Evolutionary conservation across 2,797 vertebrate species (phyloP), one percentile per base, ranked within the genome.

Genomic region (Yasuhikotakia modesta): DNA sequence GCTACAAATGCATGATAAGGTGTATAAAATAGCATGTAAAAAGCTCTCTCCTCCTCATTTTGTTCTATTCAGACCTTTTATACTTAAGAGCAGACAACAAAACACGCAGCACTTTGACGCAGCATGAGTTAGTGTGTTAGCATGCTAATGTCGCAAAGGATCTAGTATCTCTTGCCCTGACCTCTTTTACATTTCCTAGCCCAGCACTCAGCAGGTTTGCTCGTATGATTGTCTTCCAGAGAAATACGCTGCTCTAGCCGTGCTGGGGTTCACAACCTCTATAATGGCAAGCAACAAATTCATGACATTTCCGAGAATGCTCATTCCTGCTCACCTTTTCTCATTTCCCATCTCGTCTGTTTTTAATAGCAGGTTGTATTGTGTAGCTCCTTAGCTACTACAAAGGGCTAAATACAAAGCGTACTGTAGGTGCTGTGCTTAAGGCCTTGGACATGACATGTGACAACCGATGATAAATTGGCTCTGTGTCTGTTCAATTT

Each of bases 381-480:
- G 93, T 94, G 91, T 95, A 92, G 91, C 90, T 94, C 93, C 89
- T 79, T 87, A 91, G 91, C 94, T 92, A 95, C 94, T 96, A 96
- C 93, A 95, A 95, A 97, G 92, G 94, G 94, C 95, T 96, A 96
- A 97, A 95, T 95, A 94, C 92, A 92, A 92, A 94, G 93, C 90
- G 88, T 94, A 93, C 93, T 93, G 92, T 93, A 94, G 92, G 95
- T 97, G 96, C 95, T 94, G 92, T 95, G 95, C 94, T 96, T 94
- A 78, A 95, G 94, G 94, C 94, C 92, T 94, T 92, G 94, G 96
- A 97, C 96, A 96, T 97, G 97, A 97, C 96, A 97, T 93, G 93
- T 99, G 97, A 96, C 96, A 97, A 95, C 94, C 90, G 92, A 93
- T 98, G 96, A 98, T 98, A 98, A 99, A 99, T 98, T 98, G 96